Conservation (phyloP, 2,888 invertebrate species). For the Bhutanitis thaidina region DNA sequence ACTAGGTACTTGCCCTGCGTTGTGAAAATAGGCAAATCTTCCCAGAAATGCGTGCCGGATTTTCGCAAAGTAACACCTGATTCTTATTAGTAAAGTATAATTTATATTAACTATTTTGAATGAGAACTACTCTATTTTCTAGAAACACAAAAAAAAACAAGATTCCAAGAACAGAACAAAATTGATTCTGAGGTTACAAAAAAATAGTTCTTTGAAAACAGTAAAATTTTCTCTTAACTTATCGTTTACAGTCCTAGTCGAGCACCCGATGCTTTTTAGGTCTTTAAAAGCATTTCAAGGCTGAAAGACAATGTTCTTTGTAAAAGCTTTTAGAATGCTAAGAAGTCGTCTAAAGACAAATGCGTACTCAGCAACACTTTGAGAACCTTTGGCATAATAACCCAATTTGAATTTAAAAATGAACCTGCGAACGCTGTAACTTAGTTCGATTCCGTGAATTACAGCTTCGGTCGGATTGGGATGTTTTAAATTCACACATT, state of each 20-base stretch:
- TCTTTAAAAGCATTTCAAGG: conserved; percentile 19
- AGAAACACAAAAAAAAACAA: background rate
- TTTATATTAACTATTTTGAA: too few species aligned
- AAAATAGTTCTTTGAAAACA: background rate
- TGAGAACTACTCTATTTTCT: too few species aligned
- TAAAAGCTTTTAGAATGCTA: conserved; percentile 11
- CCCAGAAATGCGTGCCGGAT: too few species aligned
- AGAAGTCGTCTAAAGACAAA: conserved; percentile 3
- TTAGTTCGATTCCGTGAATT: conserved; percentile 16
- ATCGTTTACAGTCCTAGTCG: conserved; percentile 7
- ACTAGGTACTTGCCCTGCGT: too few species aligned
- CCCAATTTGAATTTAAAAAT: conserved; percentile 25
- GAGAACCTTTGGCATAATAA: conserved; percentile 18
- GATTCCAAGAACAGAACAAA: background rate
- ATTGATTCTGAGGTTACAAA: too few species aligned
- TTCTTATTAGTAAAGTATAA: too few species aligned
- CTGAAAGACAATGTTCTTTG: conserved; percentile 15
- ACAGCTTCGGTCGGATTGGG: conserved; percentile 2
- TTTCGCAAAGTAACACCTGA: too few species aligned
- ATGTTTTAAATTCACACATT: conserved; percentile 3
- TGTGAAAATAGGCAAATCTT: too few species aligned
- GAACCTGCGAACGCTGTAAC: conserved; percentile 15
- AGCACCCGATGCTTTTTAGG: conserved; percentile 17
- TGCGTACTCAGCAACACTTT: conserved; percentile 12
- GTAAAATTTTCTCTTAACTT: conserved; percentile 1